phyloP scores from a whole-genome alignment of 2,888 invertebrate genomes.

The Therioaphis trifolii region DNA sequence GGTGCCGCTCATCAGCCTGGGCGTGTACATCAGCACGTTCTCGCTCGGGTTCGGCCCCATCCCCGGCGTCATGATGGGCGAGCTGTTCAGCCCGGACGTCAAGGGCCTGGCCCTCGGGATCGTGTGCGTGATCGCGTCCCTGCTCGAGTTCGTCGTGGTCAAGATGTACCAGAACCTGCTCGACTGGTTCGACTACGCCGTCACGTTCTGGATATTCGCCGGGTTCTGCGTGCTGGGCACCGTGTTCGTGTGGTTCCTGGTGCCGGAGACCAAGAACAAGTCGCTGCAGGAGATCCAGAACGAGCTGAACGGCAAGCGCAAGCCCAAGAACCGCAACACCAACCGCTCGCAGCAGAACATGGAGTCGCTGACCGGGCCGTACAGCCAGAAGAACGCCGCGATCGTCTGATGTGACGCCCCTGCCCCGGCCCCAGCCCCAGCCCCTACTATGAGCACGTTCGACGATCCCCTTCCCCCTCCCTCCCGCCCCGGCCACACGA shows the following conservation, averaged over 20 bases:
- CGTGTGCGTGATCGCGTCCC: conserved; percentile 69
- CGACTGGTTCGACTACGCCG: conserved; percentile 65
- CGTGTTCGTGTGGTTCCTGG: conserved; percentile 64
- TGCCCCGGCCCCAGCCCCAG: no score
- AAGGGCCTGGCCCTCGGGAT: conserved; percentile 68
- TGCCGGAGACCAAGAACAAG: conserved; percentile 65
- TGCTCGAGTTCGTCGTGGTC: conserved; percentile 69
- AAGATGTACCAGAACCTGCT: conserved; percentile 74
- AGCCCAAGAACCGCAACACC: conserved; percentile 56
- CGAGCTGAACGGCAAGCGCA: conserved; percentile 63
- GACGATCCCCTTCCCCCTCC: no score
- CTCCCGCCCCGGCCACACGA: no score
- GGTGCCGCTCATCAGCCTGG: conserved; percentile 69
- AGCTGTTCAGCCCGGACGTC: conserved; percentile 69
- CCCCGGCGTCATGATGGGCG: conserved; percentile 70
- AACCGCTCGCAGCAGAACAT: conserved; percentile 49
- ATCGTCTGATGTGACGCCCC: conserved; percentile 35
- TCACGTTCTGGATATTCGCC: conserved; percentile 64
- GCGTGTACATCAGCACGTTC: conserved; percentile 69
- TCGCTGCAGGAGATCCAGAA: conserved; percentile 64
- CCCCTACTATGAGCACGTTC: no score
- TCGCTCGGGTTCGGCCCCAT: conserved; percentile 70
- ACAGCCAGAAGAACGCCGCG: conserved; percentile 35
- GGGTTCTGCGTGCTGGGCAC: conserved; percentile 64
- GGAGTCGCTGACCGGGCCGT: conserved; percentile 51